These are phyloP conservation scores for Allobates femoralis DNA, from an alignment of 2,797 vertebrate species.

Conservation along the genomic window DNA sequence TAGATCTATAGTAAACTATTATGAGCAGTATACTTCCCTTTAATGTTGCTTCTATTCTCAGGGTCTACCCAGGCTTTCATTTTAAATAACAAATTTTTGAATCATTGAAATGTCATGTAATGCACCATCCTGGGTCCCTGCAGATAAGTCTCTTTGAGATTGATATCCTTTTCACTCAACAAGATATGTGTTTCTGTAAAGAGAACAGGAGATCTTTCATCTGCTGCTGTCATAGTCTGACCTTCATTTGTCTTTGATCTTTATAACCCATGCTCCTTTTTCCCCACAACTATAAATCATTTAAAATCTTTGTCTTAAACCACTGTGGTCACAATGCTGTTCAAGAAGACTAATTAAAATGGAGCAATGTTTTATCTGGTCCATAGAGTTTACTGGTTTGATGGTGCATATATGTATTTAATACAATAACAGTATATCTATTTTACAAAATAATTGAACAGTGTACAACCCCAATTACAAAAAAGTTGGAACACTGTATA, in stretches of 20 bases:
- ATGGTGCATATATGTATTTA: background rate
- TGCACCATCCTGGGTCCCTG: background rate
- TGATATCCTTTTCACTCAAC: slow-evolving; percentile 24
- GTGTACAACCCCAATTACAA: background rate
- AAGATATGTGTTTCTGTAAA: slow-evolving; percentile 35
- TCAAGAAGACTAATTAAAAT: slow-evolving; percentile 3
- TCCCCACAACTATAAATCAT: slow-evolving; percentile 17
- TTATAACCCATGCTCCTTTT: slow-evolving; percentile 10
- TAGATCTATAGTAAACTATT: too few relatives aligned
- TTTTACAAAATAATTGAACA: background rate
- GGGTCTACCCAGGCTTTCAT: background rate
- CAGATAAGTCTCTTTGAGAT: slow-evolving; percentile 31
- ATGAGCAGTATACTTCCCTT: background rate
- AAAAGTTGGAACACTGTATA: too few relatives aligned
- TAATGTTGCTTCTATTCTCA: background rate
- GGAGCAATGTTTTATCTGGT: background rate
- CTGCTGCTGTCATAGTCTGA: slow-evolving; percentile 17
- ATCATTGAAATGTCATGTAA: slow-evolving; percentile 19
- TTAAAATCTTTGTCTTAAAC: background rate
- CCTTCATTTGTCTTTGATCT: slow-evolving; percentile 44
- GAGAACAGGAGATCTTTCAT: slow-evolving; percentile 21
- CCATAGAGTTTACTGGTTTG: background rate
- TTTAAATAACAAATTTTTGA: slow-evolving; percentile 7
- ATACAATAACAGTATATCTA: background rate
- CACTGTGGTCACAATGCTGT: background rate